Evolutionary conservation across 2,888 invertebrate genomes (phyloP).

Genomic region (Tortrix viridana): DNA sequence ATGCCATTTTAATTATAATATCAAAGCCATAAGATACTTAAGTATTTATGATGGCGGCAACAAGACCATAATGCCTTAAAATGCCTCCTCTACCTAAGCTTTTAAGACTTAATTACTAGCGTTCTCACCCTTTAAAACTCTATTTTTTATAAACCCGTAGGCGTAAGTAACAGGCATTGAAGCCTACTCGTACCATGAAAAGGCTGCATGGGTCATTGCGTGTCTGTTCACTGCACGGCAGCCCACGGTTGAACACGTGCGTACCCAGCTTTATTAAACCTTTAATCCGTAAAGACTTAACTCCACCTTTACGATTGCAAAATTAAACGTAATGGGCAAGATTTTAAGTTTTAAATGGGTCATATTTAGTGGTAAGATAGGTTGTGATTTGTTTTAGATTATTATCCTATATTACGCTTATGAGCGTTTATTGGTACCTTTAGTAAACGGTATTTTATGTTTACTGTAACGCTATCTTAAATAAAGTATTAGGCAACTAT

Average conservation of each 20-base stretch:
- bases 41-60: too few relatives aligned
- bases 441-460: background rate
- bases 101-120: background rate
- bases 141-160: slow-evolving; percentile 20
- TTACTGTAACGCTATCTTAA: too few relatives aligned
- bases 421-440: background rate
- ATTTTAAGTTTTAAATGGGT: background rate
- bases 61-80: too few relatives aligned
- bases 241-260: slow-evolving; percentile 27
- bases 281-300: slow-evolving; percentile 1
- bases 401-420: background rate
- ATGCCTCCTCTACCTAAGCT: too few relatives aligned
- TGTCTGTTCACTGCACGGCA: slow-evolving; percentile 38
- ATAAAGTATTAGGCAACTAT: too few relatives aligned
- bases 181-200: slow-evolving; percentile 43
- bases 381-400: too few relatives aligned
- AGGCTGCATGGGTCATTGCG: slow-evolving; percentile 62
- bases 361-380: background rate
- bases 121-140: background rate
- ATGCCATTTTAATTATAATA: too few relatives aligned
- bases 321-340: background rate
- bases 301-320: background rate
- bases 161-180: slow-evolving; percentile 15
- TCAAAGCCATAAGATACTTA: too few relatives aligned
- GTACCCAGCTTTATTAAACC: slow-evolving; percentile 4